These are phyloP conservation scores for Grammomys dolichurus DNA, from an alignment of 2,113 vertebrate genomes.

Conservation along the genomic window DNA sequence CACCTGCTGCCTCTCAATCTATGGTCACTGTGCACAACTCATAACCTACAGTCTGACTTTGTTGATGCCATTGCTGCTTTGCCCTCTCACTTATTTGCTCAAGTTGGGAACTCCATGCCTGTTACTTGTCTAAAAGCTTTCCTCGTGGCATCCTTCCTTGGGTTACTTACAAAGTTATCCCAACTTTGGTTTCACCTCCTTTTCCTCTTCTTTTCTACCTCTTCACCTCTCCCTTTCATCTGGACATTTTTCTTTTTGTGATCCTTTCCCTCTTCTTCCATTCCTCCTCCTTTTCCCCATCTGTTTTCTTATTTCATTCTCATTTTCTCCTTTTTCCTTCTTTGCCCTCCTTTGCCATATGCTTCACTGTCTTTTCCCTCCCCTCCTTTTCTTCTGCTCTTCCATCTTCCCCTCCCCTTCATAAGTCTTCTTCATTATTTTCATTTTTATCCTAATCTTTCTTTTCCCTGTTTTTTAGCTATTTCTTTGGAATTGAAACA, in stretches of 20 bases:
- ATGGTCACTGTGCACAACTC: background rate
- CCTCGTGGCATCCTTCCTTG: background rate
- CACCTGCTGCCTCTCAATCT: background rate
- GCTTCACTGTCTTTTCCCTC: background rate
- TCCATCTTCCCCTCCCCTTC: too few relatives aligned
- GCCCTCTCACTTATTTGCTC: background rate
- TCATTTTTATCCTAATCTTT: background rate
- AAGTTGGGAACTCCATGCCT: background rate
- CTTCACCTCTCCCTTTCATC: background rate
- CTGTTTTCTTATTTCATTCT: too few relatives aligned
- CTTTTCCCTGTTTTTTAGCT: background rate
- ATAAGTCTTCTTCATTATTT: background rate
- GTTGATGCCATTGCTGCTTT: background rate
- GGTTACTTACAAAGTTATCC: background rate
- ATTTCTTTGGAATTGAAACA: background rate
- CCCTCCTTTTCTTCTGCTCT: background rate
- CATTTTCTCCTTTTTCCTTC: background rate
- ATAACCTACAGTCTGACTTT: background rate
- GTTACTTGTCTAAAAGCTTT: background rate
- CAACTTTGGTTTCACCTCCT: background rate
- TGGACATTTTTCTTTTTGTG: too few relatives aligned
- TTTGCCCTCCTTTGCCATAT: background rate
- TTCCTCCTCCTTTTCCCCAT: background rate
- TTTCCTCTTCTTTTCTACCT: background rate
- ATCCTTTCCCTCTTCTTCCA: background rate